Conservation (phyloP, 2,797 vertebrate genomes). For the Thripadectes ignobilis region DNA sequence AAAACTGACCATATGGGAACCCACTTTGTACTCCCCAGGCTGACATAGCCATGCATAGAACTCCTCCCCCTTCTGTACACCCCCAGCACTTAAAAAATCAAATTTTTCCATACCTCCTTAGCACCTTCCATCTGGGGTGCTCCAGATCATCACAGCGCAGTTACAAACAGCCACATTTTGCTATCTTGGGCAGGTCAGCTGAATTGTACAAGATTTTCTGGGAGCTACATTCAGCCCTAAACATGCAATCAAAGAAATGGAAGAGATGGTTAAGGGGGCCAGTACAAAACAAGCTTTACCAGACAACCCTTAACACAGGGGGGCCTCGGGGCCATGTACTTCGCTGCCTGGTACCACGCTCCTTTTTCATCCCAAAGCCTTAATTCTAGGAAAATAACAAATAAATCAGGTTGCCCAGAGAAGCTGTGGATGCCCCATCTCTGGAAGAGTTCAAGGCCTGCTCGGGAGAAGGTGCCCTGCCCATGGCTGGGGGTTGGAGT, state of each 20-base stretch:
- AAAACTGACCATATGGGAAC: slow-evolving; percentile 47
- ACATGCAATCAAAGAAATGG: not conserved
- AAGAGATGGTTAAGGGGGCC: not conserved
- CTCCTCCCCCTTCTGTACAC: not conserved
- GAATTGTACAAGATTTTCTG: not conserved
- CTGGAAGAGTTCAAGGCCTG: not conserved
- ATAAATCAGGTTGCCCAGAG: not conserved
- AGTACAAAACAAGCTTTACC: not conserved
- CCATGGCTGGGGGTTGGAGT: not conserved
- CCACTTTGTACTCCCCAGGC: not conserved
- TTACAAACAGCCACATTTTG: not conserved
- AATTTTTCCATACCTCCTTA: not conserved
- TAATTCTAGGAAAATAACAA: not conserved
- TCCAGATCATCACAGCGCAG: not conserved
- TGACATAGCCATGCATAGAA: slow-evolving; percentile 28
- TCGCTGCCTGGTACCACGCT: not conserved
- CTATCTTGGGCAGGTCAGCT: not conserved
- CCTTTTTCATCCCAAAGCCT: not conserved
- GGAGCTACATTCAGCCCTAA: not conserved
- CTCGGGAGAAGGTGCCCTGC: not conserved
- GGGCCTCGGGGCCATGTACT: fast-evolving
- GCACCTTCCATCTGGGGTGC: not conserved
- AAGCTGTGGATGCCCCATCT: not conserved
- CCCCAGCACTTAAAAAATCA: not conserved
- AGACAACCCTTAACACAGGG: not conserved